A percentile compares a stretch with the other conserved stretches of the same genome.
These are phyloP conservation scores for Melanotaenia parkinsoni DNA, from an alignment of 2,797 vertebrate genomes.

Conservation along the genomic window DNA sequence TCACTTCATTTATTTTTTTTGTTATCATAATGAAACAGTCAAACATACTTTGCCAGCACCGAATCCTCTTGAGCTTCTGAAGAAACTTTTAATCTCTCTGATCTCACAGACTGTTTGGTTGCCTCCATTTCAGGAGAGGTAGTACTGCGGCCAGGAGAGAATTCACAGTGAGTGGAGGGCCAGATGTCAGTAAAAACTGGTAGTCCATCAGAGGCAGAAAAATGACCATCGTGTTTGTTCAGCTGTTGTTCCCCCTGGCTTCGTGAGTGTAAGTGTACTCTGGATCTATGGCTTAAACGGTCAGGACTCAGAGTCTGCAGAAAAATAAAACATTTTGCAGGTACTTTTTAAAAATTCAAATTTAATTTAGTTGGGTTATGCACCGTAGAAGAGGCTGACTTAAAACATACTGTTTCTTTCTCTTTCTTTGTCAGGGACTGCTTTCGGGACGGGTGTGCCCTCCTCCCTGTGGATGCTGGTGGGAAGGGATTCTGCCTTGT, in stretches of 20 bases:
- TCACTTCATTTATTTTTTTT: background rate
- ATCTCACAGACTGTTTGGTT: conserved; percentile 9
- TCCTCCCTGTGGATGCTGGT: conserved; percentile 51
- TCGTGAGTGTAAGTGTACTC: conserved; percentile 22
- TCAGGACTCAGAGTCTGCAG: conserved; percentile 77
- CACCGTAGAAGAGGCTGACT: background rate
- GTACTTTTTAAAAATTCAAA: background rate
- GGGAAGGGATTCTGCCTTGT: conserved; percentile 75
- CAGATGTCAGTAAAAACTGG: conserved; percentile 82
- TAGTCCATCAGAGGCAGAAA: conserved; percentile 37
- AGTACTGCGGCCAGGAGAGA: conserved; percentile 41
- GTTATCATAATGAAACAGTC: background rate
- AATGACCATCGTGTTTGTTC: conserved; percentile 14
- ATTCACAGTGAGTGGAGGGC: conserved; percentile 79
- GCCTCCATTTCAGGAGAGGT: conserved; percentile 38
- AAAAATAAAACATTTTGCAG: background rate
- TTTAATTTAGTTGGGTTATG: no score
- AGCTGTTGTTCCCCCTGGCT: conserved; percentile 42
- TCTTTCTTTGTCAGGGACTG: conserved; percentile 70
- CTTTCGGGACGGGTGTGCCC: conserved; percentile 57
- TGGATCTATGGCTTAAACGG: conserved; percentile 43
- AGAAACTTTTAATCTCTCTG: conserved; percentile 20
- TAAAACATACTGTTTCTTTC: conserved; percentile 64
- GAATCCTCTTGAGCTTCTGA: conserved; percentile 64
- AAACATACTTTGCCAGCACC: conserved; percentile 77